Evolutionary conservation across 2,797 vertebrate species (phyloP).

Genomic region (Lagorchestes hirsutus): DNA sequence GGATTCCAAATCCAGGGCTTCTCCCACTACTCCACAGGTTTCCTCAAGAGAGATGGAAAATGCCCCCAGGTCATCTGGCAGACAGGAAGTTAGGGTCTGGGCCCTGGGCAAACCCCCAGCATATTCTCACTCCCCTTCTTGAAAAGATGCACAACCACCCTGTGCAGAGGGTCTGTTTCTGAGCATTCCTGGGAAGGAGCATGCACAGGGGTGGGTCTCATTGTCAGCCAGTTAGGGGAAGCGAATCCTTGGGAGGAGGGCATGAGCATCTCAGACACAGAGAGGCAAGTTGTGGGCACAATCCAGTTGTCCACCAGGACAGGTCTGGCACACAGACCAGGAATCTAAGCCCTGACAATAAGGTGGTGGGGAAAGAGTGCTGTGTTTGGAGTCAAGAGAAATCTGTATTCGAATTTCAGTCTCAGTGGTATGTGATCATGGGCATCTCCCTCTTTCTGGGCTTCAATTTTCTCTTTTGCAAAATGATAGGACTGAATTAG

Average conservation of each 20-base stretch:
- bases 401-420: background rate
- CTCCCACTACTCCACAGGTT: background rate
- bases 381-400: background rate
- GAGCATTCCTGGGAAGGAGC: background rate
- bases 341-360: background rate
- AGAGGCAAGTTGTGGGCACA: background rate
- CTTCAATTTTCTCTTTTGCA: background rate
- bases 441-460: background rate
- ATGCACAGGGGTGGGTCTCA: background rate
- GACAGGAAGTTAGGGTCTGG: background rate
- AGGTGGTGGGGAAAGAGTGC: background rate
- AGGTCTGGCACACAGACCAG: background rate
- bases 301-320: background rate
- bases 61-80: background rate
- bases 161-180: background rate
- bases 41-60: background rate
- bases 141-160: background rate
- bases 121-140: background rate
- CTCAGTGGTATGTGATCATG: background rate
- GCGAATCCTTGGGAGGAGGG: slow-evolving; percentile 64
- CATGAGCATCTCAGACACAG: background rate
- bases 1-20: background rate
- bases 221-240: background rate
- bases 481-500: background rate
- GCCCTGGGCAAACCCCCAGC: background rate